Evolutionary conservation across 1,140 invertebrate genomes (phyloP), one percentile per base, ranked within the genome.

Genomic region (Odontomachus brunneus): DNA sequence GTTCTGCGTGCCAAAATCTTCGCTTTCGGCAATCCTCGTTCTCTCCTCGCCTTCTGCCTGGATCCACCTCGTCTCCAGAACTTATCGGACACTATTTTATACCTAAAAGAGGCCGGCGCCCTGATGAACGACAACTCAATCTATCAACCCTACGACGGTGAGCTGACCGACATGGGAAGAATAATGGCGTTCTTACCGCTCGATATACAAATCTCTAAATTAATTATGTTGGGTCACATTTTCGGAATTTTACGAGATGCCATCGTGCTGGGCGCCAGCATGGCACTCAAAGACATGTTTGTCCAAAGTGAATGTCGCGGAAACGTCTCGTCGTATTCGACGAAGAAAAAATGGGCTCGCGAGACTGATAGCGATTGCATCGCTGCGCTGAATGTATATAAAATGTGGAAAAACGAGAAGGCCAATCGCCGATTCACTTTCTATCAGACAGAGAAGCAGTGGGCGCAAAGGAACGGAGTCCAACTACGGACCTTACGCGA

Each of bases 181-280:
- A 95, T 99, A 0, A 97, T 99, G 96, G 96, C 97, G 0, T 92
- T 92, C 51, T 93, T 99, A 44, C 98, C 98, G 0, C 88, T 99
- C 0, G 97, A 99, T 90, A 96, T 98, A 17, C 95, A 96, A 62
- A 92, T 98, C 11, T 95, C 97, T 15, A 98, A 98, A 91, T 94
- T 99, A 0, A 97, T 99, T 53, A 94, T 98, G 65, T 93, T 99
- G 0, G 98, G 98, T 0, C 96, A 98, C 91, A 96, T 97, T 22
- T 99, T 98, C 90, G 97, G 97, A 75, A 95, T 97, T 57, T 92
- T 99, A 0, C 96, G 97, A 38, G 98, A 99, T 84, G 95, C 96
- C 17, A 96, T 99, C 51, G 97, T 98, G 72, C 98, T 99, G 91
- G 98, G 97, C 85, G 97, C 97, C 81, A 96, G 97, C 12, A 95